phyloP scores from a whole-genome alignment of 2,113 vertebrate genomes.

The Brachyistius frenatus region DNA sequence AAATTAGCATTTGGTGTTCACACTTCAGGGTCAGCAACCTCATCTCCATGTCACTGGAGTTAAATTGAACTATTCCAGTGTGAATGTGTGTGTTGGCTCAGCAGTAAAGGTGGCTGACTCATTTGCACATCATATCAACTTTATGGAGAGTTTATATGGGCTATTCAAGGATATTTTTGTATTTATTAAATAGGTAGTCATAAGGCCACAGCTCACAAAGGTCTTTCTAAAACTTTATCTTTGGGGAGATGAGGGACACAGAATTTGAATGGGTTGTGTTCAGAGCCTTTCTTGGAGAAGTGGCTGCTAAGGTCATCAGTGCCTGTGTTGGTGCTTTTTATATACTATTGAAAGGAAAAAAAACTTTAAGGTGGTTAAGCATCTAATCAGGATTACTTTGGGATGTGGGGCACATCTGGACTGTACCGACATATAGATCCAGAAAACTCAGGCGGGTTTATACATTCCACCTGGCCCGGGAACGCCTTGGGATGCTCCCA shows the following conservation, averaged over 20 bases:
- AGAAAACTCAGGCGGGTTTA: slow-evolving; percentile 11
- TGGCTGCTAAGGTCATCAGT: no score
- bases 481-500: not conserved
- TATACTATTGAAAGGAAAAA: no score
- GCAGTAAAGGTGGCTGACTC: slow-evolving; percentile 33
- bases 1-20: slow-evolving; percentile 52
- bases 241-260: not conserved
- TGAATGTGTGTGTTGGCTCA: slow-evolving; percentile 21
- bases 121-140: slow-evolving; percentile 22
- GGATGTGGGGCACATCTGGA: not conserved
- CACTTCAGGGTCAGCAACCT: slow-evolving; percentile 67
- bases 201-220: not conserved
- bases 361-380: not conserved
- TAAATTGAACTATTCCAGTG: not conserved
- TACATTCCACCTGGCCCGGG: not conserved
- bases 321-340: no score
- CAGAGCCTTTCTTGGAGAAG: no score
- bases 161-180: slow-evolving; percentile 20
- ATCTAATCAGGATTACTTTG: not conserved
- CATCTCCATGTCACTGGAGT: slow-evolving; percentile 39
- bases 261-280: no score
- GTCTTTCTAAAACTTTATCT: not conserved
- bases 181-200: slow-evolving; percentile 15
- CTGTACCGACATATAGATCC: not conserved
- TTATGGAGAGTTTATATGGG: slow-evolving; percentile 19